Percentiles rank a stretch among this genome's conserved stretches.
These are phyloP conservation scores for Litoditis marina DNA, from an alignment of 2,888 invertebrate genomes.

Conservation along the genomic window DNA sequence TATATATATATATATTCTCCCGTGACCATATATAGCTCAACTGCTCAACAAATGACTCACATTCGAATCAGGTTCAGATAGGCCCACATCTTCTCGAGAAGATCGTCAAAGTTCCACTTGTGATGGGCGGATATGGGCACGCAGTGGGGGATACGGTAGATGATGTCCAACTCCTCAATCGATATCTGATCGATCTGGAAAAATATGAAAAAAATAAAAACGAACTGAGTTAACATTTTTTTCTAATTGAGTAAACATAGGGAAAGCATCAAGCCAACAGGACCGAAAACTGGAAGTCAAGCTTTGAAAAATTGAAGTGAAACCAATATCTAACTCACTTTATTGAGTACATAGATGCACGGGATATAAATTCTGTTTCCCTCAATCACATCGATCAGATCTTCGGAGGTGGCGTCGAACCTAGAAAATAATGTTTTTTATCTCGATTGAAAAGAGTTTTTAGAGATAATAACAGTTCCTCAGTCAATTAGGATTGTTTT, in stretches of 20 bases:
- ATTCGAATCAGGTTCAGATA: conserved; percentile 89
- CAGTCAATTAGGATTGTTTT: too few species aligned
- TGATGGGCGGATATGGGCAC: conserved; percentile 99
- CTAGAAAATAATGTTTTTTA: conserved; percentile 17
- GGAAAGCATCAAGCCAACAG: neutral
- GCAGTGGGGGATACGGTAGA: conserved; percentile 95
- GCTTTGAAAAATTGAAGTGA: too few species aligned
- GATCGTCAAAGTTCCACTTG: conserved; percentile 98
- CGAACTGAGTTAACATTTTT: neutral
- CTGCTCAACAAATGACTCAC: conserved; percentile 68
- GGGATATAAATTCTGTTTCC: conserved; percentile 97
- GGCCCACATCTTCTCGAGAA: conserved; percentile 84
- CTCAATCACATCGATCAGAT: conserved; percentile 95
- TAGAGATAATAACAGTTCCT: conserved; percentile 2
- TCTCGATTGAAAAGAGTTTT: conserved; percentile 60
- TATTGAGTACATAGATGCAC: conserved; percentile 96
- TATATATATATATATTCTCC: too few species aligned
- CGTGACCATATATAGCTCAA: too few species aligned
- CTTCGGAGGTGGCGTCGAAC: conserved; percentile 92
- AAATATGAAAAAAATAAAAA: neutral
- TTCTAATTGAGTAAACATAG: neutral
- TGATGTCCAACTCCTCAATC: conserved; percentile 81
- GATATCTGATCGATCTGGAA: conserved; percentile 74
- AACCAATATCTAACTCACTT: conserved; percentile 64
- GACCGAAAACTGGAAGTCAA: too few species aligned